These are phyloP conservation scores for Drosophila setosimentum DNA, from an alignment of 2,888 invertebrate genomes.

Conservation along the genomic window DNA sequence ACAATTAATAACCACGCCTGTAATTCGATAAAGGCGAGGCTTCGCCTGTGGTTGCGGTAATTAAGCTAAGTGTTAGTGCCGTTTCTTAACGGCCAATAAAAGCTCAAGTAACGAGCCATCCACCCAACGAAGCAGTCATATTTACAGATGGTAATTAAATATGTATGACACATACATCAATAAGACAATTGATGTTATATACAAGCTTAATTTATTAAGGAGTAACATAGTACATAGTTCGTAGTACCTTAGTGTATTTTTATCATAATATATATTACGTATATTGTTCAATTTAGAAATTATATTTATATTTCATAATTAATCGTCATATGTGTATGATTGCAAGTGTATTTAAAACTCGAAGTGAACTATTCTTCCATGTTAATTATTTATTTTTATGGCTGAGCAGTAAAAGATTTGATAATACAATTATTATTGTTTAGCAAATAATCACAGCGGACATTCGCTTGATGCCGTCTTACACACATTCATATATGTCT, in stretches of 20 bases:
- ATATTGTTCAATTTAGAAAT: neutral
- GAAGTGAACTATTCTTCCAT: neutral
- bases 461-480: neutral
- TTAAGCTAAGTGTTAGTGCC: conserved; percentile 21
- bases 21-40: conserved; percentile 32
- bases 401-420: neutral
- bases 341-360: neutral
- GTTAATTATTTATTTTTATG: conserved; percentile 8
- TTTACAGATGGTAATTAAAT: conserved; percentile 1
- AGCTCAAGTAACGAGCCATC: neutral
- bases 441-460: conserved; percentile 23
- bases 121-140: neutral
- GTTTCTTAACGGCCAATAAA: neutral
- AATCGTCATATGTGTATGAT: neutral
- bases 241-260: neutral
- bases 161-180: neutral
- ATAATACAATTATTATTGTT: conserved; percentile 22
- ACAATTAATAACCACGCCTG: conserved; percentile 51
- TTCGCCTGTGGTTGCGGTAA: conserved; percentile 33
- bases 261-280: neutral
- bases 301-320: neutral
- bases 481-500: neutral
- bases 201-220: neutral
- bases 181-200: neutral
- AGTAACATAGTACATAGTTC: neutral